Evolutionary conservation across 2,113 vertebrate genomes (phyloP), one percentile per base, ranked within the genome.

Genomic region (Oreotragus oreotragus): DNA sequence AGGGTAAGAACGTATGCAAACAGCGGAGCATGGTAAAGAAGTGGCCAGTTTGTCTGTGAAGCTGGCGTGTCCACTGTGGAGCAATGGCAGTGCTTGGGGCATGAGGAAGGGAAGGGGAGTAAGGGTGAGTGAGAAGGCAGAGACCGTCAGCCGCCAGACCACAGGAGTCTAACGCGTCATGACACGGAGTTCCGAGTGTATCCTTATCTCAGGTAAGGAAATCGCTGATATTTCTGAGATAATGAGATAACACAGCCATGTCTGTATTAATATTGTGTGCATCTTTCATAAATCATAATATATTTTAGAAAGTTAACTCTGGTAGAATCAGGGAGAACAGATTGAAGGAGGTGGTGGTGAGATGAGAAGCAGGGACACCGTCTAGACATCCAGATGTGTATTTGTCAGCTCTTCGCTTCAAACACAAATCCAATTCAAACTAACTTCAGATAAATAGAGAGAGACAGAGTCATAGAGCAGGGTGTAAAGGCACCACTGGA

Each of bases 341-440:
- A 45, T 7, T 85, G 36, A 89, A 97, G 27, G 45, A 90, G 58
- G 45, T 11, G 4, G 5, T 25, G 30, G 21, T 30, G 27, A 73
- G 15, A 49, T 55, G 47, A 88, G 45, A 80, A 83, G 57, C 49
- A 77, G 33, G 19, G 27, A 55, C 11, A 60, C 12, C 13, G 47
- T 27, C n/a, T 60, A 73, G 66, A 73, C 9, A 5, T 73, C 66
- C n/a, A 39, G 23, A 80, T 8, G 5, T 70, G 8, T 70, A 43
- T 77, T 79, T 66, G n/a, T 60, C 49, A 66, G 36, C 73, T 57
- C 33, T 55, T 39, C 47, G 57, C 39, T 57, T 84, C 33, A 64
- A 58, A 79, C 47, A 66, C 27, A 96, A 76, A 58, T 28, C 39
- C 55, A 49, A 49, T 45, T 84, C n/a, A 84, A 92, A 79, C 39